Evolutionary conservation across 2,888 invertebrate genomes (phyloP).

Genomic region (Meiosimyza platycephala): DNA sequence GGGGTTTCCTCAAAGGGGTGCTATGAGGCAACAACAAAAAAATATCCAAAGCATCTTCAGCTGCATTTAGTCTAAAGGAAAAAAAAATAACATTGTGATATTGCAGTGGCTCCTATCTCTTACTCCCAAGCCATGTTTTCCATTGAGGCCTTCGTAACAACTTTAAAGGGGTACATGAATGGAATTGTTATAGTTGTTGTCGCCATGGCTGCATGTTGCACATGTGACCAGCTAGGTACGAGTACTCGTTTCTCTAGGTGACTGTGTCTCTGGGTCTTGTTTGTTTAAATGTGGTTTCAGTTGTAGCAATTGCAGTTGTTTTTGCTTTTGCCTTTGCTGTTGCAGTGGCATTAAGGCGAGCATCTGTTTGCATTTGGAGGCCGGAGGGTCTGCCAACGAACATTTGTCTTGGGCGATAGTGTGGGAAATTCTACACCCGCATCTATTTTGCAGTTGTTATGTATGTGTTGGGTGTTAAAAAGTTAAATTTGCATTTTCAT

Average conservation of each 20-base stretch:
- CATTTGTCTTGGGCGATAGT: constrained; percentile 18
- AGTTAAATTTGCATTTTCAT: too few species aligned
- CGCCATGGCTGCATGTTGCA: too few species aligned
- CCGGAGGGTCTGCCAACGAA: constrained; percentile 10
- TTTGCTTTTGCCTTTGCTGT: constrained; percentile 5
- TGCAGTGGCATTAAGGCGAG: not conserved
- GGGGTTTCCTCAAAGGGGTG: not conserved
- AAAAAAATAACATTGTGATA: too few species aligned
- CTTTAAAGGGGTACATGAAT: too few species aligned
- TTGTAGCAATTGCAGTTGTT: not conserved
- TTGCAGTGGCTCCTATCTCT: too few species aligned
- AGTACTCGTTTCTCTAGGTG: constrained; percentile 14
- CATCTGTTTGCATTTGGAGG: not conserved
- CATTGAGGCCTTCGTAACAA: too few species aligned
- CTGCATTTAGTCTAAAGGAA: not conserved
- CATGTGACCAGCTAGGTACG: too few species aligned
- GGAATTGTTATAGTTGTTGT: too few species aligned
- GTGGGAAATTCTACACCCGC: constrained; percentile 31
- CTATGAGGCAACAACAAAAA: not conserved
- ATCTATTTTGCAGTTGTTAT: not conserved
- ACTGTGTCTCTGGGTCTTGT: constrained; percentile 24
- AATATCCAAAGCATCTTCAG: not conserved
- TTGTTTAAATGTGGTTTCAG: not conserved
- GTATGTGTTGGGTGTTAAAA: too few species aligned
- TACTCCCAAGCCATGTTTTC: too few species aligned